Evolutionary conservation across 2,888 invertebrate genomes (phyloP), one percentile per base, ranked within the genome.

Genomic region (Notodonta dromedarius): DNA sequence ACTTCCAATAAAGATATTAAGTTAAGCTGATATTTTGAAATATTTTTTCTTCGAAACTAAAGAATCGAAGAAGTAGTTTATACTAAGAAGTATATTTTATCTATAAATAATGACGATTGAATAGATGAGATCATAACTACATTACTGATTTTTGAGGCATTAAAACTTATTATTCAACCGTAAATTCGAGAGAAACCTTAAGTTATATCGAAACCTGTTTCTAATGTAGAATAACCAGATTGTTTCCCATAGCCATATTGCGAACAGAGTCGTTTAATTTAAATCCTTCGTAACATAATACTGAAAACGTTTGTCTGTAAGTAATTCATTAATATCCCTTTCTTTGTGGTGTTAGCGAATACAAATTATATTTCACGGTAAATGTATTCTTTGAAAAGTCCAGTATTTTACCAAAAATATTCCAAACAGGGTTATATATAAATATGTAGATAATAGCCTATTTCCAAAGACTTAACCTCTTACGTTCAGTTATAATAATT

Each of bases 181-280:
- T 53, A 16, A 58, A 13, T 53, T 54, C 59, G 61, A 70, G 51
- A 42, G 62, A 65, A 69, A 65, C 59, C 59, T 48, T 48, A 62
- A 63, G 63, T 65, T 24, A 54, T 52, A 61, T 44, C 9, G 32
- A 63, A 73, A 73, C 71, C 60, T 44, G 73, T 71, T 73, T 58
- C 57, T 51, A 56, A 66, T 63, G 65, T 71, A 58, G 67, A 50
- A 68, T 67, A 61, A 70, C 71, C 60, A 68, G 70, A 73, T 67
- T 74, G 65, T 69, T 63, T 58, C 63, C 62, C 65, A 59, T 61
- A 64, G 61, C 60, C 61, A 61, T 65, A 71, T 62, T 62, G 59
- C 56, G 57, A 65, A 61, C 62, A 57, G 55, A 54, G 62, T 56
- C 58, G 59, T n/a, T 40, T 44, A 56, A 44, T 44, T 48, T 57